Evolutionary conservation across 1,140 invertebrate genomes (phyloP).

Genomic region (Pectinophora gossypiella): DNA sequence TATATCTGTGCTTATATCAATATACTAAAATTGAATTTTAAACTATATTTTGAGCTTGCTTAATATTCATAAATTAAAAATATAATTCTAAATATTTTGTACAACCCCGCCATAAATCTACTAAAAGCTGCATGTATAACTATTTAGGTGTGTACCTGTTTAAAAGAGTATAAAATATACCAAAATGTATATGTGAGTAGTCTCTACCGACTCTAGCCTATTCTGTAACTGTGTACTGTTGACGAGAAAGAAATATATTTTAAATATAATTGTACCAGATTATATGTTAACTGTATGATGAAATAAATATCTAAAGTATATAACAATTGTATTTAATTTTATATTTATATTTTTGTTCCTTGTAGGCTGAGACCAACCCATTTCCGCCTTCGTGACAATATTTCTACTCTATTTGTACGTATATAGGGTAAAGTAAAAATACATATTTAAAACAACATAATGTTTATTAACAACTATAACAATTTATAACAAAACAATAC

Average conservation of each 20-base stretch:
- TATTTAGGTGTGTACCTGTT: neutral
- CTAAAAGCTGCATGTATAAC: neutral
- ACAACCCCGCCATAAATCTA: no score
- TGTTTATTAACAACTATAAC: neutral
- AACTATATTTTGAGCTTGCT: neutral
- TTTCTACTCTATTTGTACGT: neutral
- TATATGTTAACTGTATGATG: constrained; percentile 68
- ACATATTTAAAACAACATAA: neutral
- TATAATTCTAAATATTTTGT: neutral
- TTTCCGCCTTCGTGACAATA: neutral
- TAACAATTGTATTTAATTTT: no score
- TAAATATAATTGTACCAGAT: constrained; percentile 69
- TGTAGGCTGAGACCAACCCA: neutral
- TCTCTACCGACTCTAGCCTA: constrained; percentile 6
- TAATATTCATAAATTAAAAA: no score
- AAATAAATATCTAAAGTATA: constrained; percentile 1
- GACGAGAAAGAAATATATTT: constrained; percentile 66
- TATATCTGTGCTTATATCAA: no score
- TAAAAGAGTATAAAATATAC: neutral
- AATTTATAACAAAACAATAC: neutral
- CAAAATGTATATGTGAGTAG: constrained; percentile 13
- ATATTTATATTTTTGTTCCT: no score
- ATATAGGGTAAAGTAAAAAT: neutral
- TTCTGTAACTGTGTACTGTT: constrained; percentile 41
- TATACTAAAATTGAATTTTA: neutral